Conservation (phyloP, 2,113 vertebrate species). For the Theropithecus gelada region DNA sequence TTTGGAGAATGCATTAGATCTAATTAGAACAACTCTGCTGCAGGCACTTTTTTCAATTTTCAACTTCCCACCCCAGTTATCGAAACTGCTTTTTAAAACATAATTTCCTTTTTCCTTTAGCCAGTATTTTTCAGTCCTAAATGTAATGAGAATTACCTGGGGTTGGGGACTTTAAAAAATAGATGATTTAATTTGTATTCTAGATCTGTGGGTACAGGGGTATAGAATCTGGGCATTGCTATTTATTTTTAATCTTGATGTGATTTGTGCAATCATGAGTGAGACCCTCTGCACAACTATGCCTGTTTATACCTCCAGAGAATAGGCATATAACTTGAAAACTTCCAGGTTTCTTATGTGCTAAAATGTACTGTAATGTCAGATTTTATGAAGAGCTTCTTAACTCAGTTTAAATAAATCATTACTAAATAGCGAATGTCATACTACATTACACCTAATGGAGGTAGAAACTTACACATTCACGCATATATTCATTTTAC, state of each 20-base stretch:
- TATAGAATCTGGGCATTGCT: background rate
- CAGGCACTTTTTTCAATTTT: background rate
- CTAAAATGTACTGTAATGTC: background rate
- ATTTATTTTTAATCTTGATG: background rate
- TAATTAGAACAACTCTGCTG: background rate
- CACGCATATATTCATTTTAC: background rate
- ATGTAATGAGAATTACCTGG: background rate
- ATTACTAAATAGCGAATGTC: background rate
- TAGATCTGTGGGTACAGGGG: background rate
- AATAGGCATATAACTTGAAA: background rate
- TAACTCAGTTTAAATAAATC: background rate
- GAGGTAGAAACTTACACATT: background rate
- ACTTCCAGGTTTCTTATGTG: background rate
- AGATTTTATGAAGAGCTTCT: background rate
- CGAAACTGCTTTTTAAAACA: background rate
- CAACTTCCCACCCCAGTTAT: background rate
- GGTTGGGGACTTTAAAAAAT: background rate
- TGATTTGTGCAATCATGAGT: background rate
- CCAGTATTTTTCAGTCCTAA: background rate
- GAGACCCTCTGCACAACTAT: background rate
- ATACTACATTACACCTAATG: background rate
- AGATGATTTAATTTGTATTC: background rate
- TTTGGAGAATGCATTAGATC: background rate
- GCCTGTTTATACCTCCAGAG: background rate
- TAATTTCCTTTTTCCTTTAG: background rate